A percentile compares a stretch with the other conserved stretches of the same genome.
phyloP scores from a whole-genome alignment of 2,888 invertebrate genomes.

The Coenonympha glycerion region DNA sequence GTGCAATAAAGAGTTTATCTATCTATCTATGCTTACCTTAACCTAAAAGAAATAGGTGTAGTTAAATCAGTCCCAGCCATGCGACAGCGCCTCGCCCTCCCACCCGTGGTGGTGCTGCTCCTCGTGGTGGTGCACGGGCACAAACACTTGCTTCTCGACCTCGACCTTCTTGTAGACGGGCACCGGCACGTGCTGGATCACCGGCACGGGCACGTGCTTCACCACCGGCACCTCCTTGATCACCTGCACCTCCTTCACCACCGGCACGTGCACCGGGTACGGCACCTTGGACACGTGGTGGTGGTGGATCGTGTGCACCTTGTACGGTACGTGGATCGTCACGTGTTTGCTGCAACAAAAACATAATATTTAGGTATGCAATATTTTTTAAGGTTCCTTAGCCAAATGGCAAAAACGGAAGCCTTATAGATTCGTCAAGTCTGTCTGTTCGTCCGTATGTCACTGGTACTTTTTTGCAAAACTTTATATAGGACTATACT shows the following conservation, averaged over 20 bases:
- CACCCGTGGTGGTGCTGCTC: slow-evolving; percentile 50
- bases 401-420: too few relatives aligned
- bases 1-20: too few relatives aligned
- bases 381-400: too few relatives aligned
- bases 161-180: slow-evolving; percentile 60
- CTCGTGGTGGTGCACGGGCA: slow-evolving; percentile 52
- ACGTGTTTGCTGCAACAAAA: slow-evolving; percentile 56
- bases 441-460: too few relatives aligned
- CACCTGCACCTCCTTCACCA: slow-evolving; percentile 64
- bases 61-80: slow-evolving; percentile 67
- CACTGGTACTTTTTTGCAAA: too few relatives aligned
- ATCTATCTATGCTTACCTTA: slow-evolving; percentile 54
- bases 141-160: slow-evolving; percentile 62
- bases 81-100: slow-evolving; percentile 67
- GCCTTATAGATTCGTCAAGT: too few relatives aligned
- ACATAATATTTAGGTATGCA: background rate
- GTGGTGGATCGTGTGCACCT: slow-evolving; percentile 66
- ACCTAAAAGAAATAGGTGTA: slow-evolving; percentile 30
- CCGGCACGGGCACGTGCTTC: slow-evolving; percentile 60
- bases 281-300: slow-evolving; percentile 68
- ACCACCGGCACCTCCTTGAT: slow-evolving; percentile 64
- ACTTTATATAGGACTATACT: too few relatives aligned
- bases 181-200: slow-evolving; percentile 56
- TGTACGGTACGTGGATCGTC: slow-evolving; percentile 70
- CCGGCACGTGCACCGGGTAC: slow-evolving; percentile 60